Evolutionary conservation across 2,888 invertebrate genomes (phyloP).

Genomic region (Harpalus rubripes): DNA sequence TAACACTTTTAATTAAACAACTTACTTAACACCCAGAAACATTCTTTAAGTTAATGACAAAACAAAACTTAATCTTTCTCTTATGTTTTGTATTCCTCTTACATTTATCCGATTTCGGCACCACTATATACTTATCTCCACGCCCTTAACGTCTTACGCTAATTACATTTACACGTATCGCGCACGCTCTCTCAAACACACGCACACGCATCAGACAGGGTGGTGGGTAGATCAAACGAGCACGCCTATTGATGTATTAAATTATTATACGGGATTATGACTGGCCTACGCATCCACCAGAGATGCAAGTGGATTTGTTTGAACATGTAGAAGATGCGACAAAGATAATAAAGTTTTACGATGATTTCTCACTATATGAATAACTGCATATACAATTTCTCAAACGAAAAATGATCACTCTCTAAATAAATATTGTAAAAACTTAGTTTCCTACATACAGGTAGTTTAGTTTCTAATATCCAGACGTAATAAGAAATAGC

Average conservation of each 20-base stretch:
- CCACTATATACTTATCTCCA: conserved; percentile 31
- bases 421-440: background rate
- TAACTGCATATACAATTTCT: background rate
- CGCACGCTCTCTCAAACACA: background rate
- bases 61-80: background rate
- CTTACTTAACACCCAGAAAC: background rate
- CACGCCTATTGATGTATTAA: conserved; percentile 60
- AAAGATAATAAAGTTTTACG: conserved; percentile 8
- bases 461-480: too few relatives aligned
- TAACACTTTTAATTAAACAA: too few relatives aligned
- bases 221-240: conserved; percentile 63
- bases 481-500: too few relatives aligned
- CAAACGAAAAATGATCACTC: background rate
- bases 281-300: conserved; percentile 17
- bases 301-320: background rate
- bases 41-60: background rate
- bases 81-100: background rate
- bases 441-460: background rate
- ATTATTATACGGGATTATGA: conserved; percentile 45
- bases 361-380: background rate
- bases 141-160: conserved; percentile 37
- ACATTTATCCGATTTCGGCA: conserved; percentile 28
- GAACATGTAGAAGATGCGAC: conserved; percentile 19
- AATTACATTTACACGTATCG: conserved; percentile 46
- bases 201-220: background rate